These are phyloP conservation scores for Ceriagrion tenellum DNA, from an alignment of 2,888 invertebrate species.

Conservation along the genomic window DNA sequence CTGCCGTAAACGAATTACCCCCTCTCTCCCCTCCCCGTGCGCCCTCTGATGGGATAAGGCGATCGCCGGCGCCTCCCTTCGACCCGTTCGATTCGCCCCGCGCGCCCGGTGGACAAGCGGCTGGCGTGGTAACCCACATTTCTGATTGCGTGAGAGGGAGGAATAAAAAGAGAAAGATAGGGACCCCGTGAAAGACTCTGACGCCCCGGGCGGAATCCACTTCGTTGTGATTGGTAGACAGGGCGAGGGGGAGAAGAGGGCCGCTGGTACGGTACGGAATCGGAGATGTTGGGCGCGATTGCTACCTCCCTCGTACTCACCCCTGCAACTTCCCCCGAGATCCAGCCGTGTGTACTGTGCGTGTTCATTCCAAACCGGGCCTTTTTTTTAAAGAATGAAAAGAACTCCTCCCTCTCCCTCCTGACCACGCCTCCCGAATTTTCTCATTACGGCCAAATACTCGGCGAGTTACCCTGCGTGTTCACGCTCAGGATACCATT, in stretches of 20 bases:
- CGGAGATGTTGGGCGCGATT: neutral
- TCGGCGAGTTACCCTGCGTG: neutral
- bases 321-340: no score
- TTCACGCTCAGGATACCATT: neutral
- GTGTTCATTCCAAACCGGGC: neutral
- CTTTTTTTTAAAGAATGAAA: no score
- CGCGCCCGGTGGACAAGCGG: neutral
- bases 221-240: neutral
- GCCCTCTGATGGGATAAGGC: constrained; percentile 6
- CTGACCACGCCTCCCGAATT: neutral
- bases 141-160: constrained; percentile 14
- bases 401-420: no score
- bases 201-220: constrained; percentile 26
- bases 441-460: neutral
- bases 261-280: neutral
- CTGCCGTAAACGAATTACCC: constrained; percentile 7
- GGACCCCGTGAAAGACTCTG: neutral
- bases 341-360: no score
- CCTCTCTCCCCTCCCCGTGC: no score
- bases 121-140: neutral
- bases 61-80: neutral
- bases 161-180: neutral
- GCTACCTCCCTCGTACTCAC: neutral
- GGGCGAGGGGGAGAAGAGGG: neutral
- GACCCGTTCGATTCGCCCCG: neutral